phyloP scores from a whole-genome alignment of 53 echinoderm and acorn worm species.

The Zoroaster sp. region DNA sequence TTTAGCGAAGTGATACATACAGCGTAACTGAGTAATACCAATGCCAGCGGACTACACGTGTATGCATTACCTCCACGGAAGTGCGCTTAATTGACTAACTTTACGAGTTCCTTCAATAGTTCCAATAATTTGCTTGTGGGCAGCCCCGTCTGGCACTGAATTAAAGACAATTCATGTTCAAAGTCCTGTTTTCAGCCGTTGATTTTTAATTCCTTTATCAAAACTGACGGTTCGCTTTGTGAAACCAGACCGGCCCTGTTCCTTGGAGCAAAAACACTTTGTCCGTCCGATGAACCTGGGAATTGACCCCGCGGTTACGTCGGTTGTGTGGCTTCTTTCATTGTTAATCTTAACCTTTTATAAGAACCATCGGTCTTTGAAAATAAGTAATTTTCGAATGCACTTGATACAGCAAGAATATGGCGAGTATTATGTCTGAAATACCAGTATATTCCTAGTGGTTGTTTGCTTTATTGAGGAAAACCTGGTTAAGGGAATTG shows the following conservation, averaged over 20 bases:
- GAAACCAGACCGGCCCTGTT: slow-evolving; percentile 21
- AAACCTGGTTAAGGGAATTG: too few relatives aligned
- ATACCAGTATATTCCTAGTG: too few relatives aligned
- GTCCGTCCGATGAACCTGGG: background rate
- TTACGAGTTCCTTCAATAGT: slow-evolving; percentile 1
- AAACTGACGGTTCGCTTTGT: slow-evolving; percentile 40
- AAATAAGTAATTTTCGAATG: background rate
- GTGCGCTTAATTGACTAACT: slow-evolving; percentile 41
- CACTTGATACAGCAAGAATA: background rate
- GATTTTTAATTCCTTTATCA: slow-evolving; percentile 29
- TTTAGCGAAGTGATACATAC: background rate
- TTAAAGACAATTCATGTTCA: slow-evolving; percentile 15
- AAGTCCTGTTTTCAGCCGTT: background rate
- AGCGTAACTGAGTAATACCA: background rate
- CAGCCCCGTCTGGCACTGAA: slow-evolving; percentile 6
- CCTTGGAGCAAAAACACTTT: slow-evolving; percentile 31
- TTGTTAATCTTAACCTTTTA: background rate
- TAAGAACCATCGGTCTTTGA: background rate
- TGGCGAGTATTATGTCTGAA: too few relatives aligned
- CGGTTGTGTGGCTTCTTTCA: slow-evolving; percentile 6
- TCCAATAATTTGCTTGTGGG: background rate
- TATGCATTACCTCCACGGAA: slow-evolving; percentile 40
- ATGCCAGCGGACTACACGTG: slow-evolving; percentile 15
- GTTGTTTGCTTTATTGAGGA: too few relatives aligned
- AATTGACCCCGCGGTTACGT: slow-evolving; percentile 1